Conservation (phyloP, 1,140 invertebrate species). For the Kradibia gibbosae region DNA sequence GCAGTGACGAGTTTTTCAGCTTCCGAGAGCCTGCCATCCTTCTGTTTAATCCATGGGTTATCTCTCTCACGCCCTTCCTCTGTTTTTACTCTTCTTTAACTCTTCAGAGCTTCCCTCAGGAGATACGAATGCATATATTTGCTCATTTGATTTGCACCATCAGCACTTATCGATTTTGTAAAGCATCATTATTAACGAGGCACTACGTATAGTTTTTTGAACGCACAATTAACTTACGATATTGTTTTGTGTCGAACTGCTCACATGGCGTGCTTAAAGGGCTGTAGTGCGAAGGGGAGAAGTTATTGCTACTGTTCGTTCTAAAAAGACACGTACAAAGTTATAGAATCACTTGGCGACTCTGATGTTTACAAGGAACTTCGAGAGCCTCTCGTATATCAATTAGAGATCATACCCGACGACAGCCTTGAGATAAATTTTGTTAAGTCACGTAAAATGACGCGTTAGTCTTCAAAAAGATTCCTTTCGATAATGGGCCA, state of each 20-base stretch:
- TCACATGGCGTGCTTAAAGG: background rate
- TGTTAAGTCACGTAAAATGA: constrained; percentile 17
- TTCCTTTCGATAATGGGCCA: background rate
- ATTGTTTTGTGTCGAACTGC: background rate
- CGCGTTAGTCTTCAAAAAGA: background rate
- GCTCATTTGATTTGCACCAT: constrained; percentile 15
- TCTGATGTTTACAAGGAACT: background rate
- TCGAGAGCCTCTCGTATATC: constrained; percentile 20
- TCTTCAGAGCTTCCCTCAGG: background rate
- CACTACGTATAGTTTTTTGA: background rate
- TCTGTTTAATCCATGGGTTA: background rate
- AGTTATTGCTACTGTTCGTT: background rate
- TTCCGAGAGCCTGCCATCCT: constrained; percentile 6
- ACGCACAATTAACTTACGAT: background rate
- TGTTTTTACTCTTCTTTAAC: background rate
- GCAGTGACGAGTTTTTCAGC: background rate
- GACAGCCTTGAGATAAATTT: background rate
- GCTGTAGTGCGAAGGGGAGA: background rate
- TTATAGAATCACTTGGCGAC: background rate
- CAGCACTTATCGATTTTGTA: background rate
- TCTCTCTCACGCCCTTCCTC: background rate
- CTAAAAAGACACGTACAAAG: background rate
- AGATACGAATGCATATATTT: background rate
- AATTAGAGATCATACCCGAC: background rate
- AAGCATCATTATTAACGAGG: background rate